Evolutionary conservation across 2,797 vertebrate genomes (phyloP).

Genomic region (Hydrocynus forskahlii): DNA sequence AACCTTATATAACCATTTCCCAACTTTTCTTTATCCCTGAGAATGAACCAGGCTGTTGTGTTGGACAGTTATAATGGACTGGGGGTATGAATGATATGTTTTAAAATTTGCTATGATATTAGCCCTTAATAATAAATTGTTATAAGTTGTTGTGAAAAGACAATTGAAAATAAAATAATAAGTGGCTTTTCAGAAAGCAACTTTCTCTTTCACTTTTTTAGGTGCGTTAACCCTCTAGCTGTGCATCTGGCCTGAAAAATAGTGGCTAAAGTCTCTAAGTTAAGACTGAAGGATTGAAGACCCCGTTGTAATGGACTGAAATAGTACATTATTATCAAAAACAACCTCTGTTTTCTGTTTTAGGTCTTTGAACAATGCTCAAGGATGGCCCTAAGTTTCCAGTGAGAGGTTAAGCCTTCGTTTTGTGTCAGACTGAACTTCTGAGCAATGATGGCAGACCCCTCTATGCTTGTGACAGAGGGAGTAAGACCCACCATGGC

Average conservation of each 20-base stretch:
- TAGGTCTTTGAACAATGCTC: neutral
- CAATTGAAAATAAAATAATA: too few species aligned
- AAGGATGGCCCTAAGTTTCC: constrained; percentile 18
- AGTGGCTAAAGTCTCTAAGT: neutral
- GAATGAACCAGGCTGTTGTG: too few species aligned
- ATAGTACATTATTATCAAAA: neutral
- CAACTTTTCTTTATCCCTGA: too few species aligned
- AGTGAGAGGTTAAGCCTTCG: constrained; percentile 9
- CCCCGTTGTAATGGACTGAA: neutral
- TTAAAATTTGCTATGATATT: too few species aligned
- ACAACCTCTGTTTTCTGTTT: neutral
- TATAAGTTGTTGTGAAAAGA: too few species aligned
- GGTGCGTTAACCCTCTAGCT: constrained; percentile 27
- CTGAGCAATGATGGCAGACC: constrained; percentile 68
- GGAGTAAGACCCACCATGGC: constrained; percentile 67
- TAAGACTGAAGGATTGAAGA: neutral
- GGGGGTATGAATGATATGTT: too few species aligned
- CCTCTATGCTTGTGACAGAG: constrained; percentile 69
- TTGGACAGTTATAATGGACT: too few species aligned
- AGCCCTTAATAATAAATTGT: too few species aligned
- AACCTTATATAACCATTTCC: too few species aligned
- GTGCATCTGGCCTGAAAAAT: neutral
- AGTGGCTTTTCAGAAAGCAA: neutral
- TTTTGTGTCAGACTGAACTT: neutral
- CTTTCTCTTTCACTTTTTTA: constrained; percentile 15